Evolutionary conservation across 2,797 vertebrate genomes (phyloP).

Genomic region (Psittacula derbiana): DNA sequence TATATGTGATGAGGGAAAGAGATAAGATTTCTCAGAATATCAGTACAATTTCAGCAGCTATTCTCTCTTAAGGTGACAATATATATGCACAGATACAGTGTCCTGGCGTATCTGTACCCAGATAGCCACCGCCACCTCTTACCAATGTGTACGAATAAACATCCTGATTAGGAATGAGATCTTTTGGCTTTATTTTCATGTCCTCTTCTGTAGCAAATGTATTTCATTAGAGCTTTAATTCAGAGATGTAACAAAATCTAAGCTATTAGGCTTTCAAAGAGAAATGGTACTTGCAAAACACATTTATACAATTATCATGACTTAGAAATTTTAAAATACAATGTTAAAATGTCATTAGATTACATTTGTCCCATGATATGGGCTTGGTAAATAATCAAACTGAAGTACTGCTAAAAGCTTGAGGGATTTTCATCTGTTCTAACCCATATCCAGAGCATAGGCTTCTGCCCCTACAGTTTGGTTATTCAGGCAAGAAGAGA

Average conservation of each 20-base stretch:
- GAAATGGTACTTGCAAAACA: not conserved
- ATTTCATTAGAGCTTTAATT: not conserved
- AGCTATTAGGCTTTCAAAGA: not conserved
- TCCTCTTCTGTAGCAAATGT: not conserved
- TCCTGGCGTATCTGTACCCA: not conserved
- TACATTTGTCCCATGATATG: not conserved
- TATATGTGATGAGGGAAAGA: not conserved
- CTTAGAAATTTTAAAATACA: not conserved
- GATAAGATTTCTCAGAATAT: not conserved
- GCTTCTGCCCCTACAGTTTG: accelerated
- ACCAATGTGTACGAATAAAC: not conserved
- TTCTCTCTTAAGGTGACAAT: not conserved
- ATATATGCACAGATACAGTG: not conserved
- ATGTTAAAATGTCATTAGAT: not conserved
- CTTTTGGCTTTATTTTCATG: not conserved
- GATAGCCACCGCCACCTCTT: not conserved
- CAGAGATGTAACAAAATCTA: not conserved
- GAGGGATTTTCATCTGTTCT: not conserved
- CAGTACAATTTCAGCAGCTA: not conserved
- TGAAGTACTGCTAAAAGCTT: not conserved
- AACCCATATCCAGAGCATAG: not conserved
- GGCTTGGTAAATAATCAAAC: not conserved
- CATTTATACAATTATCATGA: not conserved
- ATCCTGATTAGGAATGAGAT: not conserved
- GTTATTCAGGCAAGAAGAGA: not conserved